Evolutionary conservation across 2,888 invertebrate genomes (phyloP).

Genomic region (Hoplodrina ambigua): DNA sequence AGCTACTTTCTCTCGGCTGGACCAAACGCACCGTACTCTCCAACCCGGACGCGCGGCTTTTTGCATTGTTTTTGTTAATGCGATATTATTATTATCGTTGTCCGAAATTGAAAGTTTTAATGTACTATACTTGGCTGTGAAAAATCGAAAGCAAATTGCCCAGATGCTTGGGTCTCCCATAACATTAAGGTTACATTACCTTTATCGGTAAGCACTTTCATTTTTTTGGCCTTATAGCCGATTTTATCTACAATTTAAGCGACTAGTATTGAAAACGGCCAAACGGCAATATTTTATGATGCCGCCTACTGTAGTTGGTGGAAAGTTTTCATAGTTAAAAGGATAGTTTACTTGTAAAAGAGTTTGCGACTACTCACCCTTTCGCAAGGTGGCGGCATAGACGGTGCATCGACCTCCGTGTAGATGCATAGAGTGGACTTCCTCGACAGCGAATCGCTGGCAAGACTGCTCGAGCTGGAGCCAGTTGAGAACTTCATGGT

Average conservation of each 20-base stretch:
- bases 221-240: constrained; percentile 59
- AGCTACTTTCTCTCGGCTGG: constrained; percentile 83
- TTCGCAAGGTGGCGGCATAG: constrained; percentile 84
- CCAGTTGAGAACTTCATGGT: constrained; percentile 92
- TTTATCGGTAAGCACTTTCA: constrained; percentile 68
- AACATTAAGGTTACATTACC: constrained; percentile 70
- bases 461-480: constrained; percentile 92
- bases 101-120: constrained; percentile 85
- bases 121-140: constrained; percentile 76
- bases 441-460: constrained; percentile 92
- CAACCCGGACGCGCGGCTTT: constrained; percentile 82
- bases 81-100: constrained; percentile 80
- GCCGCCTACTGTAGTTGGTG: constrained; percentile 32
- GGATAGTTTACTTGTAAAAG: neutral
- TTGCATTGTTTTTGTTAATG: constrained; percentile 86
- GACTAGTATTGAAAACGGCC: constrained; percentile 44
- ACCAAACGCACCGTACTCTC: constrained; percentile 73
- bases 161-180: constrained; percentile 69
- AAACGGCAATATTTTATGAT: constrained; percentile 44
- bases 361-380: constrained; percentile 84
- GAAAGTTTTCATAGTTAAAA: constrained; percentile 17
- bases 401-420: constrained; percentile 88
- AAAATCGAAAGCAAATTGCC: constrained; percentile 82
- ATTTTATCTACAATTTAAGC: constrained; percentile 58
- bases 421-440: constrained; percentile 92